Conservation (phyloP, 2,888 invertebrate genomes). For the Liodrosophila aerea region DNA sequence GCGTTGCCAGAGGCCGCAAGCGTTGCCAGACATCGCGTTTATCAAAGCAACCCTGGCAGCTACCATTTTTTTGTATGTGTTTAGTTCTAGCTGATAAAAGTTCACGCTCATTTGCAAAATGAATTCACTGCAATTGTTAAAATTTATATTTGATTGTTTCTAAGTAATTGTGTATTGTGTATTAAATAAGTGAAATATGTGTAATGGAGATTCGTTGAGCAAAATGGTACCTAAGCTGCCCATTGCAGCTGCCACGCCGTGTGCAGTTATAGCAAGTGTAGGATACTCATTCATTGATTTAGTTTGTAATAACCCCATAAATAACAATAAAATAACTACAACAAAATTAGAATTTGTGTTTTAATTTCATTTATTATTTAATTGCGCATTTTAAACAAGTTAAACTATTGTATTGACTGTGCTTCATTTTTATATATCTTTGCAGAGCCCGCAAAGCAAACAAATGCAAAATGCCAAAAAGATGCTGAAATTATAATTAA, state of each 20-base stretch:
- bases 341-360: constrained; percentile 29
- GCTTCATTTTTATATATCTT: neutral
- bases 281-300: constrained; percentile 1
- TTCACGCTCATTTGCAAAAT: constrained; percentile 6
- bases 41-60: constrained; percentile 38
- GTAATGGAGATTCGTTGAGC: no score
- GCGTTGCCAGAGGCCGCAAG: constrained; percentile 29
- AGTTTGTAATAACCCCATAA: constrained; percentile 7
- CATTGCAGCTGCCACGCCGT: constrained; percentile 19
- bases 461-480: constrained; percentile 3
- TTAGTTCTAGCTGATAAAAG: constrained; percentile 8
- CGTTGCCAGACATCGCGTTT: constrained; percentile 16
- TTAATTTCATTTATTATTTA: constrained; percentile 17
- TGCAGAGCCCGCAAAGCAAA: constrained; percentile 10
- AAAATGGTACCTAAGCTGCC: neutral
- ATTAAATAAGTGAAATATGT: no score
- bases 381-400: neutral
- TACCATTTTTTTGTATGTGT: constrained; percentile 34
- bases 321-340: constrained; percentile 28
- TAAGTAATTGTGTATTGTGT: no score
- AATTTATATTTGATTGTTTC: no score
- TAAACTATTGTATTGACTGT: no score
- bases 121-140: no score
- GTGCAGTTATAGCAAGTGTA: constrained; percentile 23
- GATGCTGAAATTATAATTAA: constrained; percentile 11